A percentile compares a stretch with the other conserved stretches of the same genome.
Evolutionary conservation across 2,797 vertebrate species (phyloP).

Genomic region (Semaprochilodus insignis): DNA sequence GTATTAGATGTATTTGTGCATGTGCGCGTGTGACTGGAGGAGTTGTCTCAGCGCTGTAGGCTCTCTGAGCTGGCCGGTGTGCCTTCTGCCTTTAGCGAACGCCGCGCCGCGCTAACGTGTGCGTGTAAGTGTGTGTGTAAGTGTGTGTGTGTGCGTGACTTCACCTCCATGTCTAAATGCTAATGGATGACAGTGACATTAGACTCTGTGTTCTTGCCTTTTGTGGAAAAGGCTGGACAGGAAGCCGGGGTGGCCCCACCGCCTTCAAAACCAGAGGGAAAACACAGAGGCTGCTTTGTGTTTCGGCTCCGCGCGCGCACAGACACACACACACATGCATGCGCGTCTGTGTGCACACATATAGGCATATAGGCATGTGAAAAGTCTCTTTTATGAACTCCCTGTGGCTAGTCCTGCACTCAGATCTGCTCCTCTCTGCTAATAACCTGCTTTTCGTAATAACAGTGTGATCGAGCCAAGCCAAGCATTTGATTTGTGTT

Average conservation of each 20-base stretch:
- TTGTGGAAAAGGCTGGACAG: constrained; percentile 75
- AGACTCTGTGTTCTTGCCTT: constrained; percentile 75
- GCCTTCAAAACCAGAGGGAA: constrained; percentile 70
- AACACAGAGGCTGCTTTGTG: constrained; percentile 83
- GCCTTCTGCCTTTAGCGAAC: constrained; percentile 61
- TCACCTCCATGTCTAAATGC: constrained; percentile 64
- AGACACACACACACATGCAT: too few relatives aligned
- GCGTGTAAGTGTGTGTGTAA: constrained; percentile 53
- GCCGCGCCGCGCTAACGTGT: constrained; percentile 58
- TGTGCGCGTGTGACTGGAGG: constrained; percentile 36
- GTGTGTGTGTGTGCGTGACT: constrained; percentile 60
- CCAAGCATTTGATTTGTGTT: too few relatives aligned
- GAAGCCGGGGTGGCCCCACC: constrained; percentile 74
- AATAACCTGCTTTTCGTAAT: too few relatives aligned
- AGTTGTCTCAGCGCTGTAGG: constrained; percentile 62
- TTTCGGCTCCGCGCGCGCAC: constrained; percentile 47
- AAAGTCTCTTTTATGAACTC: not conserved
- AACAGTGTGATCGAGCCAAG: too few relatives aligned
- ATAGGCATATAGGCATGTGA: constrained; percentile 10
- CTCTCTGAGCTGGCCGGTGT: constrained; percentile 59
- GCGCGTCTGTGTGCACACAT: not conserved
- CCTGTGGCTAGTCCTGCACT: too few relatives aligned
- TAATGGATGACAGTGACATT: constrained; percentile 69
- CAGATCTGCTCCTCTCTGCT: too few relatives aligned
- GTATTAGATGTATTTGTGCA: constrained; percentile 25